A percentile compares a stretch with the other conserved stretches of the same genome.
phyloP scores from a whole-genome alignment of 2,797 vertebrate genomes.

The Gymnodraco acuticeps region DNA sequence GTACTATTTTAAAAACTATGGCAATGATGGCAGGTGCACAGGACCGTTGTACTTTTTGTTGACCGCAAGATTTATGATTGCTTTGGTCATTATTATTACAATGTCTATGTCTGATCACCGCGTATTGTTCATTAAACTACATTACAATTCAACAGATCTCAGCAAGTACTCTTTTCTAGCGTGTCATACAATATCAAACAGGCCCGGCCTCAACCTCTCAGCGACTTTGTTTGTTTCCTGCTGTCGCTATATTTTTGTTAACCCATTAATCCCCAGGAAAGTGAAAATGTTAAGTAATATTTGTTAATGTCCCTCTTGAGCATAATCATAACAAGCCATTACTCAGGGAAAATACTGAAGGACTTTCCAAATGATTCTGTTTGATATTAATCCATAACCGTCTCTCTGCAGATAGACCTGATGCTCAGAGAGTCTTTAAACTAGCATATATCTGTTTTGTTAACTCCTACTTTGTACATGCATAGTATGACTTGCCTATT shows the following conservation, averaged over 20 bases:
- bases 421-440: neutral
- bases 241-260: too few relatives aligned
- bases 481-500: neutral
- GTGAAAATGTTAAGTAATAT: neutral
- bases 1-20: too few relatives aligned
- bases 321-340: neutral
- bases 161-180: too few relatives aligned
- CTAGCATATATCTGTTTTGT: neutral
- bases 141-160: too few relatives aligned
- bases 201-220: too few relatives aligned
- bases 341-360: slow-evolving; percentile 1
- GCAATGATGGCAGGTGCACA: neutral
- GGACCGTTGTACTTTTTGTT: too few relatives aligned
- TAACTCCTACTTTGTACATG: neutral
- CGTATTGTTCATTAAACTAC: too few relatives aligned
- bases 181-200: too few relatives aligned
- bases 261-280: neutral
- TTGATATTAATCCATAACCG: neutral
- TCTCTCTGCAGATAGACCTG: neutral
- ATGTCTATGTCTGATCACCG: too few relatives aligned
- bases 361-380: neutral
- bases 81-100: too few relatives aligned
- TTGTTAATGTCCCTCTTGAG: neutral
- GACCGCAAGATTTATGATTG: too few relatives aligned
- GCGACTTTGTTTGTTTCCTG: too few relatives aligned